Evolutionary conservation across 2,113 vertebrate genomes (phyloP).

Genomic region (Boulengeromyrus knoepffleri): DNA sequence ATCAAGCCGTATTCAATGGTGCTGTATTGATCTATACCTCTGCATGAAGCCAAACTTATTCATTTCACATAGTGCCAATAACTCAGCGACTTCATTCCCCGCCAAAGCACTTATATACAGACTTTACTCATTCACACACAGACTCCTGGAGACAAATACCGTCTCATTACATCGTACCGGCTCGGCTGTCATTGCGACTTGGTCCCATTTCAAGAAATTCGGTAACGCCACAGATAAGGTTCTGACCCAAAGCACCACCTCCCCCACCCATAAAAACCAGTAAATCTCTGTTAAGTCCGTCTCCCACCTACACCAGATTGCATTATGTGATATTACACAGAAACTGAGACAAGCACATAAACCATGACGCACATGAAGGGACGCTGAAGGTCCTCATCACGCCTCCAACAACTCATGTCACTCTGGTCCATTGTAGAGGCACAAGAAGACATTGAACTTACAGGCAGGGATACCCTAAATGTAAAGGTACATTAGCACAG

Average conservation of each 20-base stretch:
- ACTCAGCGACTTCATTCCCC: slow-evolving; percentile 25
- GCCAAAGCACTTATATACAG: slow-evolving; percentile 29
- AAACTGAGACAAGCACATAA: slow-evolving; percentile 21
- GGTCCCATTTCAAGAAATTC: slow-evolving; percentile 45
- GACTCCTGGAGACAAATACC: slow-evolving; percentile 32
- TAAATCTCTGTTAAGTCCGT: slow-evolving; percentile 36
- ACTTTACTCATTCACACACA: slow-evolving; percentile 1
- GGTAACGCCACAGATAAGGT: slow-evolving; percentile 38
- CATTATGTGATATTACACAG: slow-evolving; percentile 52
- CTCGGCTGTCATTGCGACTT: slow-evolving; percentile 34
- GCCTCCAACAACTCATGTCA: neutral
- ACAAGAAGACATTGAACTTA: neutral
- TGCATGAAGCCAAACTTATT: slow-evolving; percentile 28
- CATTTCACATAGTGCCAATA: slow-evolving; percentile 30
- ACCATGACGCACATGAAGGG: neutral
- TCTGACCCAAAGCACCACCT: slow-evolving; percentile 46
- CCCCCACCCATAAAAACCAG: slow-evolving; percentile 33
- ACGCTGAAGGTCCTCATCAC: neutral
- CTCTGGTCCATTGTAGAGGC: neutral
- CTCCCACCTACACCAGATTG: slow-evolving; percentile 40
- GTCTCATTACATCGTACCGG: slow-evolving; percentile 30
- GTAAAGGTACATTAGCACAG: neutral
- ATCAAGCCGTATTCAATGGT: slow-evolving; percentile 34
- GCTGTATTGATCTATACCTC: slow-evolving; percentile 38
- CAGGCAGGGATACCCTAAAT: neutral